Percentiles rank a stretch among this genome's conserved stretches.
Conservation (phyloP, 1,140 invertebrate species). For the Wiebesia pumilae region DNA sequence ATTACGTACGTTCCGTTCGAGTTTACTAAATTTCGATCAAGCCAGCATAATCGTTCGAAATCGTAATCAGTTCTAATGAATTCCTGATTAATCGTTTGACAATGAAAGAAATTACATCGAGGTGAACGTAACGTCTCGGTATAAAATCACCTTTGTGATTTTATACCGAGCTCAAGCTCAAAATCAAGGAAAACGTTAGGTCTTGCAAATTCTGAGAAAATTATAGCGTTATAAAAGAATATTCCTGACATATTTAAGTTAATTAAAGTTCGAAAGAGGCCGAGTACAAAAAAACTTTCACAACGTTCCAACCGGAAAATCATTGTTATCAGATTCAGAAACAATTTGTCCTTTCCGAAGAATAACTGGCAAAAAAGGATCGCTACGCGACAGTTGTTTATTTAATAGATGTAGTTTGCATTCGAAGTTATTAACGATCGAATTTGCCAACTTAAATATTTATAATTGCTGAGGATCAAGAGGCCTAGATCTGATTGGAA, state of each 20-base stretch:
- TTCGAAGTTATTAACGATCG: not conserved
- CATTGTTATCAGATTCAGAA: conserved; percentile 17
- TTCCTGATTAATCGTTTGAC: no score
- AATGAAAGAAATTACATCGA: no score
- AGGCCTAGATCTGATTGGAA: not conserved
- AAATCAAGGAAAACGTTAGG: no score
- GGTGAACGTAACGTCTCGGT: no score
- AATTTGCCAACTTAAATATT: not conserved
- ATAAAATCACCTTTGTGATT: no score
- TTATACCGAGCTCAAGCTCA: no score
- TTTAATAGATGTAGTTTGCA: not conserved
- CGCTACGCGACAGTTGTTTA: not conserved
- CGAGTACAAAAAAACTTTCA: not conserved
- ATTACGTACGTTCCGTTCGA: no score
- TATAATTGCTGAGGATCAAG: not conserved
- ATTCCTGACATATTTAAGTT: not conserved
- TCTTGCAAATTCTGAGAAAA: no score
- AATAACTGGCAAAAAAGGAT: not conserved
- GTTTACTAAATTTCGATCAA: no score
- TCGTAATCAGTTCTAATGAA: no score
- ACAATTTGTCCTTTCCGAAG: conserved; percentile 3
- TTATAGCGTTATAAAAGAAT: not conserved
- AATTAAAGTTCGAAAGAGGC: not conserved
- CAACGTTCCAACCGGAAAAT: conserved; percentile 7
- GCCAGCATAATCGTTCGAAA: no score